Base-by-base conservation (phyloP, 1,140 invertebrate species). In the Lordiphosa clarofinis region DNA sequence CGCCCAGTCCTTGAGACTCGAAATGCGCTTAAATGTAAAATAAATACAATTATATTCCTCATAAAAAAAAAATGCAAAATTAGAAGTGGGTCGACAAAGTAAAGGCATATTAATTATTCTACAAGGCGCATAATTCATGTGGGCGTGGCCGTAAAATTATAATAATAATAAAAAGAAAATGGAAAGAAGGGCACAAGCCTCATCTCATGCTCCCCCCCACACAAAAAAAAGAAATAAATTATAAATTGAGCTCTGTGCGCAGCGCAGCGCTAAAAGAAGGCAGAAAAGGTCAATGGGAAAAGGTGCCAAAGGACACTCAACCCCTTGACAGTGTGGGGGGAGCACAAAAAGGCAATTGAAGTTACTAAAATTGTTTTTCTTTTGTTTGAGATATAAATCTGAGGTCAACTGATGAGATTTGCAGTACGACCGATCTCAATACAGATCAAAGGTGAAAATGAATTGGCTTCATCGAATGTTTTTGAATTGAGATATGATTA, bases 1-100 rank as follows among this genome's bases (percentile, higher is more conserved):
- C 66, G 65, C 43, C 43, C 43, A 11, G 31, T 76, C 76, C 73
- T 84, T 69, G 70, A 47, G 78, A 84, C 66, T 84, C 84, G 73
- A 84, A 84, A 82, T 70, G 69, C 79, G 73, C 79, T 84, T 84
- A 78, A 82, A 84, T 73, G 74, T 75, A 82, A 84, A 82, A 82
- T 82, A 82, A 82, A 82, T 82, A 82, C 75, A 82, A 82, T 82
- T 82, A 82, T 78, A 73, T 84, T 72, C 64, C 50, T 55, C 60
- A 53, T 37, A 53, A 53, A 53, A 50, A 68, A 68, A 68, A 72
- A 84, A 81, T 81, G 73, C 53, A 64, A 84, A 82, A 82, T 78
- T 64, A 67, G 61, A 73, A 56, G 59, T n/a, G 36, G 24, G 47
- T 15, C 50, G 59, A 39, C 66, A 66, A 57, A 75, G 66, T 67